Percentiles rank a stretch among this genome's conserved stretches.
These are phyloP conservation scores for Nebria salina DNA, from an alignment of 2,888 invertebrate genomes.

Conservation along the genomic window DNA sequence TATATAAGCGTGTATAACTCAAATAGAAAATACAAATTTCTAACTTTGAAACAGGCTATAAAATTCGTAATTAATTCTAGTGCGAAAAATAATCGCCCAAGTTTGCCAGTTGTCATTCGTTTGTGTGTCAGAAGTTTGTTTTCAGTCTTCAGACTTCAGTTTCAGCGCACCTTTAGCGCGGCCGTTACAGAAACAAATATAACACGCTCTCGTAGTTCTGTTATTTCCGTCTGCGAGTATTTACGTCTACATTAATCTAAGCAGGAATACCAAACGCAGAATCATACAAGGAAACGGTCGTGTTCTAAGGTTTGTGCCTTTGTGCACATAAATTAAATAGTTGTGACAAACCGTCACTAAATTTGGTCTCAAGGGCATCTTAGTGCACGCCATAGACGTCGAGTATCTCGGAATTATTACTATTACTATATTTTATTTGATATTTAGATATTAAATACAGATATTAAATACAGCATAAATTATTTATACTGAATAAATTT, in stretches of 20 bases:
- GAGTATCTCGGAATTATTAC: too few species aligned
- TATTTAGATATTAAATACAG: too few species aligned
- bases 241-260: neutral
- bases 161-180: neutral
- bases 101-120: neutral
- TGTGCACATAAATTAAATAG: slow-evolving; percentile 1
- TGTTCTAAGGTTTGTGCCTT: neutral
- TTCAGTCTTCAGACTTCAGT: neutral
- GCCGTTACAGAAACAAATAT: neutral
- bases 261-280: neutral
- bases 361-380: neutral
- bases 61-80: neutral
- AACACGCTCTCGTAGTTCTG: neutral
- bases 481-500: too few species aligned
- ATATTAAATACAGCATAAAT: too few species aligned
- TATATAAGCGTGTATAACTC: too few species aligned
- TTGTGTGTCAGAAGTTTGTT: neutral
- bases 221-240: neutral
- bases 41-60: too few species aligned
- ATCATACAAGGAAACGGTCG: neutral
- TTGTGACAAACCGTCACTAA: neutral
- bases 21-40: too few species aligned
- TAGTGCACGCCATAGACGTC: neutral
- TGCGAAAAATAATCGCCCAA: neutral
- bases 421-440: too few species aligned